A percentile compares a stretch with the other conserved stretches of the same genome.
Conservation (phyloP, 2,113 vertebrate genomes). For the Phyllostomus discolor region DNA sequence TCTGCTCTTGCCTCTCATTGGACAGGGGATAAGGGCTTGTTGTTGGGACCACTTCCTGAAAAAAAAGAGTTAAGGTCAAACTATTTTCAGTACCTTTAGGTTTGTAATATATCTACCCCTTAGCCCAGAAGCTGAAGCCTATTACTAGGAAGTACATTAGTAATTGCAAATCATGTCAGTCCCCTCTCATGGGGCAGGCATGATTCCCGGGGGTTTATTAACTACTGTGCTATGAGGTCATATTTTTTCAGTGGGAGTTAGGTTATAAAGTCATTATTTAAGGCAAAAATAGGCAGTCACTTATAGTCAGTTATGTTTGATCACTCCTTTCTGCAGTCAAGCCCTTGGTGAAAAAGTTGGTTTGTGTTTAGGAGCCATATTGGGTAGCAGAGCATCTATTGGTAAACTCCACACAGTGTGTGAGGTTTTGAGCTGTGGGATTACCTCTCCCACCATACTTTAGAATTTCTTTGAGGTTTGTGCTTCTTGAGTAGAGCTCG, state of each 20-base stretch:
- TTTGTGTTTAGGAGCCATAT: background rate
- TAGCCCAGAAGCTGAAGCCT: background rate
- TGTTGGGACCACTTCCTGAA: background rate
- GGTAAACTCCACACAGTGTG: background rate
- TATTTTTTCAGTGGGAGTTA: background rate
- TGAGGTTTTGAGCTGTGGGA: background rate
- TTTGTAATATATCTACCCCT: background rate
- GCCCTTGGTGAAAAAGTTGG: background rate
- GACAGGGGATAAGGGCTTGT: background rate
- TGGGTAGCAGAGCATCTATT: background rate
- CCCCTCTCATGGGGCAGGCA: background rate
- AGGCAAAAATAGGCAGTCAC: background rate
- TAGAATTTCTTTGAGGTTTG: background rate
- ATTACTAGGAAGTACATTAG: background rate
- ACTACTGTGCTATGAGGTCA: background rate
- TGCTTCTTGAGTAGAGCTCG: background rate
- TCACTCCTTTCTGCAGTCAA: background rate
- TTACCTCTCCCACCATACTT: background rate
- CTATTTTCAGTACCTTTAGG: background rate
- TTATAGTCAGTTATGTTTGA: background rate
- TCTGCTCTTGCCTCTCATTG: background rate
- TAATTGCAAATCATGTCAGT: background rate
- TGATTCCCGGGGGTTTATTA: background rate
- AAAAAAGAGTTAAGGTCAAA: background rate
- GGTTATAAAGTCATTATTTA: background rate